Evolutionary conservation across 2,113 vertebrate species (phyloP).

Genomic region (Urocitellus parryii): DNA sequence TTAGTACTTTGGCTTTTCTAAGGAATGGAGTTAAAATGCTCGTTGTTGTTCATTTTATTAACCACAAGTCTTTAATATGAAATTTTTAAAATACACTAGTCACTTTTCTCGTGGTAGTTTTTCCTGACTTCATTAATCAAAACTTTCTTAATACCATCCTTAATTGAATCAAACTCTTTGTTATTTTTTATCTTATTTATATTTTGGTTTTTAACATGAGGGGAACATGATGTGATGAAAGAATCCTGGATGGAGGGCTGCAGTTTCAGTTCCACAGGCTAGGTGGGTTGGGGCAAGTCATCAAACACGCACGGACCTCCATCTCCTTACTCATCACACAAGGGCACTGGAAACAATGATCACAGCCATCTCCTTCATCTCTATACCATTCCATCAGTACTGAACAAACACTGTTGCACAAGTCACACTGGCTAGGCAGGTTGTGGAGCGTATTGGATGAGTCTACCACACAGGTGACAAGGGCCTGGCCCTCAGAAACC

Average conservation of each 20-base stretch:
- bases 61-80: background rate
- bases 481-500: rapidly evolving
- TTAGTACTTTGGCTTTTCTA: background rate
- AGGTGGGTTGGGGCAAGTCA: background rate
- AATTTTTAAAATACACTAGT: background rate
- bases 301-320: background rate
- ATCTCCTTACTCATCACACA: background rate
- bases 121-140: background rate
- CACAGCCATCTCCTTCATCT: background rate
- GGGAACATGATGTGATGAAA: background rate
- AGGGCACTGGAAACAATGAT: background rate
- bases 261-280: background rate
- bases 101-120: background rate
- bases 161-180: background rate
- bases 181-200: background rate
- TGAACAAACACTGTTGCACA: rapidly evolving
- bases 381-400: rapidly evolving
- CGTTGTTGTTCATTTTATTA: background rate
- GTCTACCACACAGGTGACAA: background rate
- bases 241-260: too few species aligned
- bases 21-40: background rate
- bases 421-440: rapidly evolving
- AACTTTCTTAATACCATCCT: background rate
- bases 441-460: background rate
- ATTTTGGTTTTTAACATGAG: background rate